Evolutionary conservation across 2,888 invertebrate species (phyloP).

Genomic region (Microctonus hyperodae): DNA sequence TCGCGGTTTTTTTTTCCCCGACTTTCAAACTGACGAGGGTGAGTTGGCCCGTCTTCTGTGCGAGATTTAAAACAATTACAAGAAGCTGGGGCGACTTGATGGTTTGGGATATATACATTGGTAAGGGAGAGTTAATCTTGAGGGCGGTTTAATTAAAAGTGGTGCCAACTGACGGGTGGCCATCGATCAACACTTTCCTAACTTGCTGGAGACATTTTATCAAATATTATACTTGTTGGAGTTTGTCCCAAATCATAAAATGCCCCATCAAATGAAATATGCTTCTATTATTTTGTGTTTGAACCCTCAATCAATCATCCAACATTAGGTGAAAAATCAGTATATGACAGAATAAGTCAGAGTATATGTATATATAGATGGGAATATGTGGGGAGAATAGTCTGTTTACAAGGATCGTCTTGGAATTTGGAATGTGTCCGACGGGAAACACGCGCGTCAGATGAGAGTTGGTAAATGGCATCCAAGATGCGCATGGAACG

Average conservation of each 20-base stretch:
- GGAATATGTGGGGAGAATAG: neutral
- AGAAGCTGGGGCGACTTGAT: conserved; percentile 42
- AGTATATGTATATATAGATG: neutral
- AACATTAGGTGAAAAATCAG: conserved; percentile 30
- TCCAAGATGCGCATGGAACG: conserved; percentile 56
- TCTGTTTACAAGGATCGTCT: conserved; percentile 25
- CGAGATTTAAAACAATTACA: conserved; percentile 64
- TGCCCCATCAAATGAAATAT: neutral
- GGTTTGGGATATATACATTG: conserved; percentile 22
- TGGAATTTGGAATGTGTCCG: conserved; percentile 38
- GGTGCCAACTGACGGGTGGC: conserved; percentile 63
- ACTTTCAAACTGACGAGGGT: conserved; percentile 44
- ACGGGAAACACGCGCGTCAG: conserved; percentile 35
- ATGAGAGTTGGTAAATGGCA: conserved; percentile 47
- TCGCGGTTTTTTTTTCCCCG: conserved; percentile 51
- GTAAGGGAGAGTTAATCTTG: conserved; percentile 61
- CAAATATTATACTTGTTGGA: neutral
- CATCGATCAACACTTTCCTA: conserved; percentile 60
- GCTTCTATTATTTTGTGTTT: neutral
- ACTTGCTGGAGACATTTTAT: neutral
- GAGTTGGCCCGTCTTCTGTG: conserved; percentile 37
- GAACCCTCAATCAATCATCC: conserved; percentile 19
- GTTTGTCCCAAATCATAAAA: conserved; percentile 5
- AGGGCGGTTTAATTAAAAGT: conserved; percentile 64
- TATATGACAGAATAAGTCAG: too few species aligned